phyloP scores from a whole-genome alignment of 2,113 vertebrate species.

The Anhinga rufa region DNA sequence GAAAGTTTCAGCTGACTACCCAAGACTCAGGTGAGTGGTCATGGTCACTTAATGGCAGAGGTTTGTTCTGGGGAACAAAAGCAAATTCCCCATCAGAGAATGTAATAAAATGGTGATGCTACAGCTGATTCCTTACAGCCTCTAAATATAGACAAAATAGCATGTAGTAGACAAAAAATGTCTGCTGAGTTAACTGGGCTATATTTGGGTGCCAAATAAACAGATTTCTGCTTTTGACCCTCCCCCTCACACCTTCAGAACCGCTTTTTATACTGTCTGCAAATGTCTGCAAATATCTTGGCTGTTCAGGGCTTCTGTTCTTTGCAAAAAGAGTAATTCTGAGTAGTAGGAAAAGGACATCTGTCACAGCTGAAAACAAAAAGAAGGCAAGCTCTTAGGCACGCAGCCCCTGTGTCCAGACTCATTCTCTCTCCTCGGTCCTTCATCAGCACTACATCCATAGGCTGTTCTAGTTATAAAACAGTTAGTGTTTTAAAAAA shows the following conservation, averaged over 20 bases:
- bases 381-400: background rate
- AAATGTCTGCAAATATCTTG: background rate
- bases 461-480: background rate
- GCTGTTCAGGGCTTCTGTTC: background rate
- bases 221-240: slow-evolving; percentile 32
- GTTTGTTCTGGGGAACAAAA: background rate
- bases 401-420: background rate
- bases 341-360: background rate
- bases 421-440: background rate
- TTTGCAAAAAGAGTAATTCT: background rate
- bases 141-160: slow-evolving; percentile 34
- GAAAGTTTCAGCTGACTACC: background rate
- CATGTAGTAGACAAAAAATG: slow-evolving; percentile 14
- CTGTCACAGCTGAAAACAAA: background rate
- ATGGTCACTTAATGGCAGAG: background rate
- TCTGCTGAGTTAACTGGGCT: slow-evolving; percentile 38
- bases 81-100: background rate
- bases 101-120: slow-evolving; percentile 31
- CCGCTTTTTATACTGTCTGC: background rate
- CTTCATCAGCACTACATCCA: background rate
- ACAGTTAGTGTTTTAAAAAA: background rate
- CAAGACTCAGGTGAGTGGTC: background rate
- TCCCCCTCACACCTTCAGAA: slow-evolving; percentile 19
- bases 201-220: slow-evolving; percentile 38
- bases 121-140: slow-evolving; percentile 19